Evolutionary conservation across 2,113 vertebrate species (phyloP).

Genomic region (Chunga burmeisteri): DNA sequence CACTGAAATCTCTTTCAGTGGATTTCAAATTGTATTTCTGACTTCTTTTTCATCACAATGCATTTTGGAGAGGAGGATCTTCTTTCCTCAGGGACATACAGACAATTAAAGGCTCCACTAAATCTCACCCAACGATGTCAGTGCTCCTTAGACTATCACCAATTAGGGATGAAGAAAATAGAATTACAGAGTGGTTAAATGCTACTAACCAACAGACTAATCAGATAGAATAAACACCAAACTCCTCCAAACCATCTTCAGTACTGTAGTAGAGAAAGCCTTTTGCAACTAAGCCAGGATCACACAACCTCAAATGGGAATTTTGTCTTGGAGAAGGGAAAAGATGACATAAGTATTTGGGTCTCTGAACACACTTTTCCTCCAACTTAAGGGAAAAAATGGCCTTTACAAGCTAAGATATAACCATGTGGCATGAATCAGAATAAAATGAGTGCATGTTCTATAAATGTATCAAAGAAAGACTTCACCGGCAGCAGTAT

Average conservation of each 20-base stretch:
- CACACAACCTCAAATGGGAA: neutral
- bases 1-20: neutral
- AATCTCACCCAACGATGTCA: neutral
- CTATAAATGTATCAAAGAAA: conserved; percentile 35
- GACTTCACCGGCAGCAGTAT: neutral
- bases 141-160: neutral
- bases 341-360: neutral
- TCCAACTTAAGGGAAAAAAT: neutral
- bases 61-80: neutral
- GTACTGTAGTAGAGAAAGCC: neutral
- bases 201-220: neutral
- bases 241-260: neutral
- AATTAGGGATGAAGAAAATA: neutral
- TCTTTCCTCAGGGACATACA: neutral
- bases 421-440: conserved; percentile 11
- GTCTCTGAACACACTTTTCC: neutral
- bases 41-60: neutral
- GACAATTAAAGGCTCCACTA: neutral
- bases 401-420: neutral
- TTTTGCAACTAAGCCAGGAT: neutral
- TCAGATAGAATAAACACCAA: conserved; percentile 6
- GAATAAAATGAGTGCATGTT: conserved; percentile 23
- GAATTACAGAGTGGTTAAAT: neutral
- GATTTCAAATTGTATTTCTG: neutral
- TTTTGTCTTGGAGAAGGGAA: neutral